Evolutionary conservation across 2,888 invertebrate species (phyloP), one percentile per base, ranked within the genome.

Genomic region (Eutolmus rufibarbis): DNA sequence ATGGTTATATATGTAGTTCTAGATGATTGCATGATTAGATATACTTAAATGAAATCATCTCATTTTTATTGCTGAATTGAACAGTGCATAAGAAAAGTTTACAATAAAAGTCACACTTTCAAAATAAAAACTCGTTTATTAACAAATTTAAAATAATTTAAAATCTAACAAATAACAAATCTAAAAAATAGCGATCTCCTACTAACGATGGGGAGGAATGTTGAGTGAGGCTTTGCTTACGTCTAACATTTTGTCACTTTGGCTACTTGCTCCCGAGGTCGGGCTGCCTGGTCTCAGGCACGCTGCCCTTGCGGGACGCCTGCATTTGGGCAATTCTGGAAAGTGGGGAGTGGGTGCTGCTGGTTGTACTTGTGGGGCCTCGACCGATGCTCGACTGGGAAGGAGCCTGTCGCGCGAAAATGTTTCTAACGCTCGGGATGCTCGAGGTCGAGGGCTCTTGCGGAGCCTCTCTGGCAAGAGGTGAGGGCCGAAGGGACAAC

Each of bases 321-420:
- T 92, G 92, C n/a, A 92, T 90, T 88, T 92, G 92, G 82, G 91
- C 92, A 40, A 92, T 92, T 16, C 93, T 90, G 34, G 92, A 92
- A 9, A 92, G 89, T 40, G 92, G 92, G 0, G 92, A 92, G 87
- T 92, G 92, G 16, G 92, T 92, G 89, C 92, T 92, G 88, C 91
- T 91, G 8, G 40, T 79, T 31, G 34, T 87, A 34, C 46, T 81
- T 9, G 84, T 43, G 19, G 87, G 51, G n/a, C 86, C 81, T 14
- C 87, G 43, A 0, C 87, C 84, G 3, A 76, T 31, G 43, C 82
- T 87, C 2, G 86, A 28, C 31, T 77, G 86, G 9, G 51, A 23
- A 14, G 86, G 86, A 19, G 46, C 23, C 5, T 74, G 78, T 12
- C 87, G 57, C 46, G 66, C 82, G n/a, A 77, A 74, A 37, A 86